Base-by-base conservation (phyloP, 2,888 invertebrate genomes). In the Spilosoma lubricipeda region DNA sequence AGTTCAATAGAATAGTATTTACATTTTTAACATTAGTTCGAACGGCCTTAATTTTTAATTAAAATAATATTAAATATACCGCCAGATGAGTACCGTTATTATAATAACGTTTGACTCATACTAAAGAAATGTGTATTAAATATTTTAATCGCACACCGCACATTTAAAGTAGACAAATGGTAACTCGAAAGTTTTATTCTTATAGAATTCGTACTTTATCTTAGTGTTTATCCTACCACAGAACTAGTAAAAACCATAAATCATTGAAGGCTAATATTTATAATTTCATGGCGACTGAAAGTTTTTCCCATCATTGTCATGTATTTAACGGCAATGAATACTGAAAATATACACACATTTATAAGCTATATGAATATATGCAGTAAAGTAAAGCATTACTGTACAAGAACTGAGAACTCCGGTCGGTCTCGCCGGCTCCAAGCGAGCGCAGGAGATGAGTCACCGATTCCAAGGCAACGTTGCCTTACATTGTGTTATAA, bases 381-480 rank as follows among this genome's bases (percentile, higher is more conserved):
- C 67, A 69, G 56, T 23, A 27, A 42, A 33, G 18, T 33, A 52
- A 67, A 15, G 23, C 66, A 68, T 42, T 45, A 36, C 45, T 66
- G 48, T 74, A 73, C 39, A 70, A 71, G 67, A 33, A 74, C 63
- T 63, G 63, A 63, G 63, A 63, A 63, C 63, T 63, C 75, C 72
- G 83, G 80, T 84, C 85, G 85, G 87, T 88, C 90, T 91, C 91
- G 92, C 90, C 89, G 90, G 89, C 91, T 90, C 83, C 89, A 82
- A 82, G 88, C 78, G 83, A 87, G 85, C 89, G 87, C 76, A 89
- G 84, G 85, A 89, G 86, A 89, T 94, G 94, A 94, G 89, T 94
- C 94, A 94, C 87, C 82, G 85, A 86, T 86, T 87, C 83, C 88
- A 87, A 89, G 88, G 88, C 87, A 87, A 88, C 80, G 80, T 81